Base-by-base conservation (phyloP, 2,888 invertebrate genomes). In the Oegoconia quadripuncta region DNA sequence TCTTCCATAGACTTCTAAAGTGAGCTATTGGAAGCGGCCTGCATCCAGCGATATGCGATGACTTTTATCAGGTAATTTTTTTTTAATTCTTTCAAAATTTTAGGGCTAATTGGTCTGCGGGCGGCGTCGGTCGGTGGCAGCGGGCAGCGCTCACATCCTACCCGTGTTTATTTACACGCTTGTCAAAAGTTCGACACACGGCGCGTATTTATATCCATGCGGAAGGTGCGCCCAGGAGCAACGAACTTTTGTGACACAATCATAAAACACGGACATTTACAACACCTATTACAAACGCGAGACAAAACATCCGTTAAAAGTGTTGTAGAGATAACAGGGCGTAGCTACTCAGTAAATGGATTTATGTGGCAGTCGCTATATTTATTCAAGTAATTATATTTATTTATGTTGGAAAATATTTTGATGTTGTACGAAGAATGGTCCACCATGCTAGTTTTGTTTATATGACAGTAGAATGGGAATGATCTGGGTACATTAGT, bases 131-230 rank as follows among this genome's bases (percentile, higher is more conserved):
- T 20, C 34, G 30, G n/a, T n/a, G 32, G 40, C 27, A 33, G 11
- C 31, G 37, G 29, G 29, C 52, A 9, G 46, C 54, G 52, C 59
- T 60, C 67, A 55, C 68, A 65, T 74, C 69, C 64, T 61, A 68
- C 52, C 54, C 61, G 31, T 75, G 75, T 83, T 80, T 82, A 77
- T 84, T 81, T 81, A 80, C 80, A 60, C 59, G 69, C 69, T 65
- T 80, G 82, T 83, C 84, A 82, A 80, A 82, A 79, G 74, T 82
- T 82, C 77, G 78, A 79, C 82, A 79, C 74, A 64, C 66, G 61
- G 53, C 41, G 70, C 53, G 70, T 84, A 86, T 86, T 81, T 82
- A 80, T 81, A 82, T 66, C 68, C 57, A 55, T 61, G 65, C 77
- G 76, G 82, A 82, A 86, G 83, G 83, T 81, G 81, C 73, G 76